Percentiles rank a stretch among this genome's conserved stretches.
Conservation (phyloP, 2,113 vertebrate genomes). For the Mesocricetus auratus region DNA sequence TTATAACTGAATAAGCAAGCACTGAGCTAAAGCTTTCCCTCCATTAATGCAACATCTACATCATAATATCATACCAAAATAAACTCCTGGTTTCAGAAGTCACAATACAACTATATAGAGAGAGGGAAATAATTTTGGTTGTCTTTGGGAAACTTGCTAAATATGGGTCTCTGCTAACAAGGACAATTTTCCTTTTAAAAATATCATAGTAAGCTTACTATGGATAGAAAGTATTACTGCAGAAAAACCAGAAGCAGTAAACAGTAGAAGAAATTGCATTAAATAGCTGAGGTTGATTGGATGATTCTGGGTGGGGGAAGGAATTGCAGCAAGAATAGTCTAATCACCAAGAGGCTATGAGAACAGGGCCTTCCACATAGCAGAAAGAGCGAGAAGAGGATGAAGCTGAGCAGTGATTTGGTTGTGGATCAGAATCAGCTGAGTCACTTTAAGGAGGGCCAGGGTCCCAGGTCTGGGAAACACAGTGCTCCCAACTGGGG, state of each 20-base stretch:
- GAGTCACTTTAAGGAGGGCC: neutral
- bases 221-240: slow-evolving; percentile 40
- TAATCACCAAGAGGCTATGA: neutral
- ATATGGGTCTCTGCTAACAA: slow-evolving; percentile 46
- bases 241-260: slow-evolving; percentile 58
- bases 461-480: neutral
- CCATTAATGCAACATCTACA: slow-evolving; percentile 19
- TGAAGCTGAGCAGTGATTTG: neutral
- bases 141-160: slow-evolving; percentile 58
- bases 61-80: slow-evolving; percentile 53
- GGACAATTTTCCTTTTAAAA: slow-evolving; percentile 66
- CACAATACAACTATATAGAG: slow-evolving; percentile 9
- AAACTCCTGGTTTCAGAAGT: slow-evolving; percentile 31
- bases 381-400: neutral
- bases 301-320: neutral
- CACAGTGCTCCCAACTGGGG: slow-evolving; percentile 5
- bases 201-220: slow-evolving; percentile 32
- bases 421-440: neutral
- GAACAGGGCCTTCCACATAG: neutral
- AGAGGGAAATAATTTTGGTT: slow-evolving; percentile 24
- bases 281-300: slow-evolving; percentile 17
- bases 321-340: neutral
- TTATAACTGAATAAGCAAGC: slow-evolving; percentile 53
- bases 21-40: neutral
- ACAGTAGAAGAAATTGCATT: slow-evolving; percentile 31